Percentiles rank a stretch among this genome's conserved stretches.
These are phyloP conservation scores for Drosophila prostipennis DNA, from an alignment of 2,888 invertebrate species.

Conservation along the genomic window DNA sequence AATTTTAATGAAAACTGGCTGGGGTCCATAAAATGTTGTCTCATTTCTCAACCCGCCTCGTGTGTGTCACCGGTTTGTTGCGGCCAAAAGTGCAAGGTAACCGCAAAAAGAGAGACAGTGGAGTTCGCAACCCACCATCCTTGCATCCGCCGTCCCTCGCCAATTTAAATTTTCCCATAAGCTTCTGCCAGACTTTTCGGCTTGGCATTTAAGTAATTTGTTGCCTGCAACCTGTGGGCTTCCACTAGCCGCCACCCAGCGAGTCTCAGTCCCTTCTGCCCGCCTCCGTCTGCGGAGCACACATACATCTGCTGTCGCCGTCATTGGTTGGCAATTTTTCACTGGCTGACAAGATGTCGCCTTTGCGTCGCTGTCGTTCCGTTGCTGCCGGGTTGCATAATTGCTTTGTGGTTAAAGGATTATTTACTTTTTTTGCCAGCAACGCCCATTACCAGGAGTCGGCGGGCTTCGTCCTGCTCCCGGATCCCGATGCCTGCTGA, in stretches of 20 bases:
- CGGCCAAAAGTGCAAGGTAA: constrained; percentile 18
- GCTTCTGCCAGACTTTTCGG: constrained; percentile 45
- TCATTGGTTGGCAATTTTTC: constrained; percentile 70
- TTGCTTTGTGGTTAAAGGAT: constrained; percentile 76
- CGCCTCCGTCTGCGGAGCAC: background rate
- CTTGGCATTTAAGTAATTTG: constrained; percentile 72
- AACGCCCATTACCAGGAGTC: constrained; percentile 18
- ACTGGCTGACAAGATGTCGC: constrained; percentile 74
- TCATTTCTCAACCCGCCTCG: constrained; percentile 11
- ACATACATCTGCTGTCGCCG: constrained; percentile 26
- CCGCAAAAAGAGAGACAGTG: constrained; percentile 9
- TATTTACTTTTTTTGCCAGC: constrained; percentile 47
- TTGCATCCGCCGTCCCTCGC: constrained; percentile 4
- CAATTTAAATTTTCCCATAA: constrained; percentile 48
- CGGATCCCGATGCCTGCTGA: constrained; percentile 52
- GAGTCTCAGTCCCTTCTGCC: background rate
- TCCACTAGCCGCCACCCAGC: constrained; percentile 8
- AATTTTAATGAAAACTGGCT: constrained; percentile 1
- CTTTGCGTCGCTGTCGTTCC: constrained; percentile 27
- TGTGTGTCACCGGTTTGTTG: constrained; percentile 13
- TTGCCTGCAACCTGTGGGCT: constrained; percentile 53
- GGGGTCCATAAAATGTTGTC: constrained; percentile 5
- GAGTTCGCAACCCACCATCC: background rate
- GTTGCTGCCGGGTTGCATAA: constrained; percentile 61
- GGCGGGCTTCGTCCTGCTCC: constrained; percentile 11